phyloP scores from a whole-genome alignment of 2,797 vertebrate species.

The Monodelphis domestica region DNA sequence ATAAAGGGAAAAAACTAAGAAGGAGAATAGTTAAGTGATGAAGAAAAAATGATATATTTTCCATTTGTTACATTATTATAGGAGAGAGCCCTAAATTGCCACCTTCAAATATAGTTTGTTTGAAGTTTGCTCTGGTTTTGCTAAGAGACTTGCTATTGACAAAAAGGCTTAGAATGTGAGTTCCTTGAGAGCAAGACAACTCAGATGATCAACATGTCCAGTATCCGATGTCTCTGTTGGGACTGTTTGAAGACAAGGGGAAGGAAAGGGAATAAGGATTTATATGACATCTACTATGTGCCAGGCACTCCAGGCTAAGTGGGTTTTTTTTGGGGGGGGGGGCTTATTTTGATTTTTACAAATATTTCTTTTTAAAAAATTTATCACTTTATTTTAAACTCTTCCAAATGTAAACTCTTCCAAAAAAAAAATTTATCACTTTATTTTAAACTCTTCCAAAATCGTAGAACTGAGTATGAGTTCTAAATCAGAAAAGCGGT shows the following conservation, averaged over 20 bases:
- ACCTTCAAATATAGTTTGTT: slow-evolving; percentile 45
- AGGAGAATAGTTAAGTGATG: not conserved
- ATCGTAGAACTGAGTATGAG: too few species aligned
- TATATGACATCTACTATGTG: not conserved
- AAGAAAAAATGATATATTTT: not conserved
- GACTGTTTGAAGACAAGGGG: not conserved
- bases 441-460: too few species aligned
- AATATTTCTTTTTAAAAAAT: not conserved
- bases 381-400: too few species aligned
- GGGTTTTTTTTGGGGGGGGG: not conserved
- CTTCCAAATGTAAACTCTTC: too few species aligned
- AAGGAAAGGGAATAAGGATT: not conserved
- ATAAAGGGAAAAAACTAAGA: fast-evolving
- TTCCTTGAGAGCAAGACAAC: not conserved
- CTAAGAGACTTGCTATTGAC: slow-evolving; percentile 30
- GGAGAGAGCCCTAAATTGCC: slow-evolving; percentile 25
- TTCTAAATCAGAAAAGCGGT: too few species aligned
- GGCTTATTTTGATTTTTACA: too few species aligned
- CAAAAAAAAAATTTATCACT: too few species aligned
- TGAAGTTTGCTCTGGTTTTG: slow-evolving; percentile 15
- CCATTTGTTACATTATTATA: not conserved
- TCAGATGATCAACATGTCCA: not conserved
- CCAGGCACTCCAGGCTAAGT: not conserved
- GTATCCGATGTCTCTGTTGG: slow-evolving; percentile 11
- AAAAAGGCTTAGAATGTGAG: slow-evolving; percentile 2